Base-by-base conservation (phyloP, 2,888 invertebrate genomes). In the Heliothis peltigera region DNA sequence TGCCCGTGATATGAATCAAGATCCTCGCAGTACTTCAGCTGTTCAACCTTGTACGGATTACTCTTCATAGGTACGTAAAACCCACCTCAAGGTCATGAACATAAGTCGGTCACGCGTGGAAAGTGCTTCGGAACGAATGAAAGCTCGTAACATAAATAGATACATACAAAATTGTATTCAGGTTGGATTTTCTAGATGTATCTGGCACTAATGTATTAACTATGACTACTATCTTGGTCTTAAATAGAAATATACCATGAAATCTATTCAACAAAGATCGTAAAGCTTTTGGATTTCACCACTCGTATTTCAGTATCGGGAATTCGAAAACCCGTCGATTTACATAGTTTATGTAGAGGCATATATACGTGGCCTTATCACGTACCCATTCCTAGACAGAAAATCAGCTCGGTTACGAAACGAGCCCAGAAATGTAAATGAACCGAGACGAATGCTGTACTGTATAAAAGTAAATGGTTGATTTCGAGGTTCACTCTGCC, bases 391-490 rank as follows among this genome's bases (percentile, higher is more conserved):
- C 60, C 70, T 65, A 75, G 68, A 62, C 75, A 69, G 62, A 79
- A 81, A 78, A 81, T 81, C 77, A 80, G 75, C 73, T 77, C 68
- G 63, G 75, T 70, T 72, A 57, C 65, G 55, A 70, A 81, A 79
- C 75, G 78, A 75, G 59, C 61, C 67, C 70, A 66, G 61, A 80
- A 81, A 83, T 82, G 80, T 80, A 83, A 81, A 84, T 80, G 84
- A 82, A 79, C 70, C 78, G 77, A 75, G 78, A 73, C 80, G 76
- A 84, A 83, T 76, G 77, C 79, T 77, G 77, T 79, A 77, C 78
- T 74, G 75, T 69, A 83, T 86, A 85, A 85, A 83, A 84, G 74
- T 72, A 79, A 84, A 84, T 84, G 84, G 80, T 78, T 81, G 76
- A 80, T 82, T 79, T 80, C 80, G 75, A 73, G 66, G 66, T 75